Evolutionary conservation across 2,797 vertebrate genomes (phyloP).

Genomic region (Sternotherus odoratus): DNA sequence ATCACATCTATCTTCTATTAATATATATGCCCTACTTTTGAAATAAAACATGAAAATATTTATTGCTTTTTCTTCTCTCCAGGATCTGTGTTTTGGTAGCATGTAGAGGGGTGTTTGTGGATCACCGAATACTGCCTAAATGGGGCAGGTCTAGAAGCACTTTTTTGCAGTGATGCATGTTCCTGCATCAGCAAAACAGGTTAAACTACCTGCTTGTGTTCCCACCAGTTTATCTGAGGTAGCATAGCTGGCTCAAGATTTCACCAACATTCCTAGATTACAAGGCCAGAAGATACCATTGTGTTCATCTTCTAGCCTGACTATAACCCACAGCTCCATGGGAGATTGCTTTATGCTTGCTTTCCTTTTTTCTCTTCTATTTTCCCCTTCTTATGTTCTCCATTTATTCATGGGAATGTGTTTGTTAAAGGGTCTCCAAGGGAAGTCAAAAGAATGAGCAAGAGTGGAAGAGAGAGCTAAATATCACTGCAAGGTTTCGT

Average conservation of each 20-base stretch:
- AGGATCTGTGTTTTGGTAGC: constrained; percentile 22
- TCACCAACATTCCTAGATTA: background rate
- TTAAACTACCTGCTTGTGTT: too few species aligned
- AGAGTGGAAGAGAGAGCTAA: background rate
- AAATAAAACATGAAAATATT: background rate
- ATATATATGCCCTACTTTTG: too few species aligned
- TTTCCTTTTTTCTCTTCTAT: background rate
- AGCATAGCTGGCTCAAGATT: too few species aligned
- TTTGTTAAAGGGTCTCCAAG: background rate
- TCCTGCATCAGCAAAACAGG: too few species aligned
- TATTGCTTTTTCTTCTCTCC: background rate
- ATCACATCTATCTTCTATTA: background rate
- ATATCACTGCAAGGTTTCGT: background rate
- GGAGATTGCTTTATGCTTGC: background rate
- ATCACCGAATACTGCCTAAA: too few species aligned
- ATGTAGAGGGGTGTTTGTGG: constrained; percentile 50
- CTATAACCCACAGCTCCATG: background rate
- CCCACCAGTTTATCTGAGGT: too few species aligned
- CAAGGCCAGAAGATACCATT: background rate
- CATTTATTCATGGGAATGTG: background rate
- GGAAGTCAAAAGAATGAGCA: background rate
- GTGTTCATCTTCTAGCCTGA: background rate
- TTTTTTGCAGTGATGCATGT: too few species aligned
- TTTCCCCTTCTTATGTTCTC: background rate
- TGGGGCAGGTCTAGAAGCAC: too few species aligned